Base-by-base conservation (phyloP, 2,797 vertebrate species). In the Characodon lateralis region DNA sequence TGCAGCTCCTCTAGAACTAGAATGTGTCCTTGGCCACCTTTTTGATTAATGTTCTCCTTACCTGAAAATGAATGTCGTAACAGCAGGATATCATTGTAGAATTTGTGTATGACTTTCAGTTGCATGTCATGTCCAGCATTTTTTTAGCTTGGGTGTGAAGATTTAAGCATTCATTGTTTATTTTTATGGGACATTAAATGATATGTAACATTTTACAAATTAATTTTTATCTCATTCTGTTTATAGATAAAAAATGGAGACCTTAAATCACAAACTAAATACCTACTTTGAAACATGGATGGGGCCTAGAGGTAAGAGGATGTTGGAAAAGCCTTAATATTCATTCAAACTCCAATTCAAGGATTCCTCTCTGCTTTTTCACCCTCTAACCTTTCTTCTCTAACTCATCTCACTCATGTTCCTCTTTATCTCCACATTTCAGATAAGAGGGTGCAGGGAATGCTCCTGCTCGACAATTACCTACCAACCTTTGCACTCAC, bases 401-500 rank as follows among this genome's bases (percentile, higher is more conserved):
- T 43, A 9, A 68, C 46, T 78, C 70, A 48, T 35, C 61, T 78
- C 48, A 66, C 69, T 53, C 5, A 3, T 4, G 24, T 51, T 55
- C 59, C 35, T 61, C 71, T 89, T 83, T 79, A 76, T 83, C 50
- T 83, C 70, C 63, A 18, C 83, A 10, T 92, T 96, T 90, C 93
- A 99, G 98, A 99, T 92, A 94, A 94, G 72, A 95, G 98, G 91
- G 98, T 99, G 81, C 94, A 91, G 93, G 98, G 97, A 94, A 98
- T 97, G 97, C 94, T 97, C 71, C 96, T 99, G 84, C 94, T 99
- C 89, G 97, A 97, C 89, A 96, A 96, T 90, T 99, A 99, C 70
- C 92, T 94, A 20, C 97, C 97, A 73, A 99, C 98, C 59, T 94
- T 99, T 86, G 85, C 95, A 76, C 97, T 97, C 81, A 97, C 97